Base-by-base conservation (phyloP, 2,113 vertebrate genomes). In the Scortum barcoo region DNA sequence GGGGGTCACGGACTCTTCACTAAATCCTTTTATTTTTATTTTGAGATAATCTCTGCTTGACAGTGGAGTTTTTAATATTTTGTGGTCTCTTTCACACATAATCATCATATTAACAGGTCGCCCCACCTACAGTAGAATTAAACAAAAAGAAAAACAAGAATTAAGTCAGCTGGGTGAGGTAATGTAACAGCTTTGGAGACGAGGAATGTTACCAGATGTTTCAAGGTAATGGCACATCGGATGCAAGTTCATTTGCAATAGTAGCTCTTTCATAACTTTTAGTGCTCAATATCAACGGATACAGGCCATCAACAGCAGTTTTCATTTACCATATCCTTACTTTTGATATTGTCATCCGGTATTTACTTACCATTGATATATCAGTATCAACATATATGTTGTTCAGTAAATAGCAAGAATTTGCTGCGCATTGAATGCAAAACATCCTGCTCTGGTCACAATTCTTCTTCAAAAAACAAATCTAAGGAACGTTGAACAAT, bases 11-110 rank as follows among this genome's bases (percentile, higher is more conserved):
- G 75, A 74, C 72, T 77, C 48, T 46, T 80, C n/a, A 19, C 60
- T 77, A 56, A 81, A 86, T 83, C 67, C 50, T 67, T 82, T 83
- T 13, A 40, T 78, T 76, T 36, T 88, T 48, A 38, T 83, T 88
- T 70, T 62, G 80, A 76, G 58, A 76, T 85, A 7, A 85, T 77
- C 36, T 68, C 7, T 24, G 24, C 57, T 58, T 62, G 62, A 68
- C 74, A 73, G 36, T 26, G 13, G 60, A 48, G 22, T 72, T 77
- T 81, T 57, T 26, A 63, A 73, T 76, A 65, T 44, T 12, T n/a
- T 75, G 8, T 53, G 24, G 46, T 33, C 26, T 36, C 46, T 46
- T 68, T 87, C 20, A 58, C 50, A 53, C 26, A 33, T 50, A 56
- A 83, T 68, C 56, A 26, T 6, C 48, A 50, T 44, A 50, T 62